These are phyloP conservation scores for Toxotes lorentzi DNA, from an alignment of 2,797 vertebrate genomes.

Conservation along the genomic window DNA sequence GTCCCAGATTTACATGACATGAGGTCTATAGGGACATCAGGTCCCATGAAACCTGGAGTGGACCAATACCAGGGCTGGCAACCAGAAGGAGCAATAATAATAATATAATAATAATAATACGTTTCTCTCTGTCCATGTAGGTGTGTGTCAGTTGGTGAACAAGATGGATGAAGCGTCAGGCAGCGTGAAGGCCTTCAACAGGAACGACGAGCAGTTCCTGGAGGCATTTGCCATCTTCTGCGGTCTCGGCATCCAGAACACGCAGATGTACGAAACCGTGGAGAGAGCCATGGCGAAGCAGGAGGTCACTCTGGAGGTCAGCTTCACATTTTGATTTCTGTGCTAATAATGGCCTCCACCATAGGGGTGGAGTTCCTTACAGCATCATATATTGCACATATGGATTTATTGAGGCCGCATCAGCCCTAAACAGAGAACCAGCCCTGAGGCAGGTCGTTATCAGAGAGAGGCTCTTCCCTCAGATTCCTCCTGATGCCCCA, in stretches of 20 bases:
- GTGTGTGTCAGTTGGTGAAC: slow-evolving; percentile 96
- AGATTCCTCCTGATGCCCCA: background rate
- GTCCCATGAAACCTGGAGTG: background rate
- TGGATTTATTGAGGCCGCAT: background rate
- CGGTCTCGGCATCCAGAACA: slow-evolving; percentile 98
- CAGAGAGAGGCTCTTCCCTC: background rate
- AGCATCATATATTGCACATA: background rate
- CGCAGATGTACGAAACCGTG: slow-evolving; percentile 98
- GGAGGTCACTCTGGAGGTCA: slow-evolving; percentile 96
- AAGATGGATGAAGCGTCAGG: slow-evolving; percentile 93
- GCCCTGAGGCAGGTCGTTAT: background rate
- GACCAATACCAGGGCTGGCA: background rate
- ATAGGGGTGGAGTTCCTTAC: background rate
- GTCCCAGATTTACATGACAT: background rate
- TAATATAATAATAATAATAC: no score
- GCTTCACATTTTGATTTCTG: background rate
- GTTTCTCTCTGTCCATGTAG: slow-evolving; percentile 71
- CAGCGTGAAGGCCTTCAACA: slow-evolving; percentile 93
- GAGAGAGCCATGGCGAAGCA: slow-evolving; percentile 98
- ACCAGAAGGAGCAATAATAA: background rate
- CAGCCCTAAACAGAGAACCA: background rate
- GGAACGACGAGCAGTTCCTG: slow-evolving; percentile 97
- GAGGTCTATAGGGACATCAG: background rate
- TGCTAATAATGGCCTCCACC: background rate
- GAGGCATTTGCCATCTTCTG: slow-evolving; percentile 99